Conservation (phyloP, 2,797 vertebrate genomes). For the Vipera ursinii region DNA sequence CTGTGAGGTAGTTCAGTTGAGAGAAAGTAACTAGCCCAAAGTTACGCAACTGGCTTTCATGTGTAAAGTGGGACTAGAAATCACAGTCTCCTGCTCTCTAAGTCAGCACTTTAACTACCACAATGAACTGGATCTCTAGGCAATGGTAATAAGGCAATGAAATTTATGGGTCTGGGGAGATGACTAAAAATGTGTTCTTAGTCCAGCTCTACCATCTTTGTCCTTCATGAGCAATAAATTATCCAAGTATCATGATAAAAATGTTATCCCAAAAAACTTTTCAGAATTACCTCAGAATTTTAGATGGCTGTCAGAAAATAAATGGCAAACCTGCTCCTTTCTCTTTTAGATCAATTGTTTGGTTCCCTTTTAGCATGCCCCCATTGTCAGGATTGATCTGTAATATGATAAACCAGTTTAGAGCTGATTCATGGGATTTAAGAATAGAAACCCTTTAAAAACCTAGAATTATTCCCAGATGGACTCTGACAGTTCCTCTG, state of each 20-base stretch:
- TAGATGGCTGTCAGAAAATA: background rate
- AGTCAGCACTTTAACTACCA: background rate
- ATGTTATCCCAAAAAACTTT: constrained; percentile 1
- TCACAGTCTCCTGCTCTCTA: background rate
- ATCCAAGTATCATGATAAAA: rapidly evolving
- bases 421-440: background rate
- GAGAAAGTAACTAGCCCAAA: background rate
- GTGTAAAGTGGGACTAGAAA: background rate
- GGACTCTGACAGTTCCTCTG: background rate
- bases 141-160: background rate
- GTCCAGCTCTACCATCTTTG: background rate
- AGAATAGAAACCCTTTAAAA: background rate
- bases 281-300: background rate
- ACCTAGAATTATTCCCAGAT: background rate
- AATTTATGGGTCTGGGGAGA: background rate
- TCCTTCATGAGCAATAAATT: constrained; percentile 2
- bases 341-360: background rate
- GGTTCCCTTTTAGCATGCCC: background rate
- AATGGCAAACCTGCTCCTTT: background rate
- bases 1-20: background rate
- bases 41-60: background rate
- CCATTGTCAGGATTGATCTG: background rate
- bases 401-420: background rate
- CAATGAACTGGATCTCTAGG: background rate
- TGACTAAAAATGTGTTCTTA: background rate